These are phyloP conservation scores for Pelecanus crispus DNA, from an alignment of 2,113 vertebrate species.

Conservation along the genomic window DNA sequence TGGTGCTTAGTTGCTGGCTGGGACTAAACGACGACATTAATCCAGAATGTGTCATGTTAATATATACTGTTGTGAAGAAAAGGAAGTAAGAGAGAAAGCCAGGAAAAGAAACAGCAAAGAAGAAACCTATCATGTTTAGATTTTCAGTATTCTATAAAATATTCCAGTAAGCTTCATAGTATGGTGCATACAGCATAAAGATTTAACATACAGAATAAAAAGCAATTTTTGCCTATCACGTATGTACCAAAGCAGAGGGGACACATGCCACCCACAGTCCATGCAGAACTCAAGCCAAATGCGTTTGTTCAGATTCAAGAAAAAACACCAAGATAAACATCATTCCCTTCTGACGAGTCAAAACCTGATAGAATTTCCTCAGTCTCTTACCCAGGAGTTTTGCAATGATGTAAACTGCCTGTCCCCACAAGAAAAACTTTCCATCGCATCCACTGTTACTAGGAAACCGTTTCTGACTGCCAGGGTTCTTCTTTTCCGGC, in stretches of 20 bases:
- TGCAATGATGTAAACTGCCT: slow-evolving; percentile 90
- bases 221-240: background rate
- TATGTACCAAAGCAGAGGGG: background rate
- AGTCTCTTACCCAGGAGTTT: slow-evolving; percentile 86
- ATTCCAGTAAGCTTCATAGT: background rate
- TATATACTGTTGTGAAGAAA: background rate
- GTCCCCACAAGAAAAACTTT: slow-evolving; percentile 92
- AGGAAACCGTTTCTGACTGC: slow-evolving; percentile 93
- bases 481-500: slow-evolving; percentile 85
- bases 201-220: background rate
- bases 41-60: background rate
- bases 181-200: background rate
- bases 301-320: background rate
- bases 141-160: background rate
- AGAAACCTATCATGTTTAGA: background rate
- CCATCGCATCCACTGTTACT: slow-evolving; percentile 91
- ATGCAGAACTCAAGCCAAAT: background rate
- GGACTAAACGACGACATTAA: too few species aligned
- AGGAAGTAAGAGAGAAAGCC: background rate
- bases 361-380: background rate
- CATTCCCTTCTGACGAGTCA: background rate
- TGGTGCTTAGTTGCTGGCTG: too few species aligned
- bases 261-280: background rate
- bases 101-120: background rate
- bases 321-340: background rate